These are phyloP conservation scores for Myopa tessellatipennis DNA, from an alignment of 2,888 invertebrate species.

Conservation along the genomic window DNA sequence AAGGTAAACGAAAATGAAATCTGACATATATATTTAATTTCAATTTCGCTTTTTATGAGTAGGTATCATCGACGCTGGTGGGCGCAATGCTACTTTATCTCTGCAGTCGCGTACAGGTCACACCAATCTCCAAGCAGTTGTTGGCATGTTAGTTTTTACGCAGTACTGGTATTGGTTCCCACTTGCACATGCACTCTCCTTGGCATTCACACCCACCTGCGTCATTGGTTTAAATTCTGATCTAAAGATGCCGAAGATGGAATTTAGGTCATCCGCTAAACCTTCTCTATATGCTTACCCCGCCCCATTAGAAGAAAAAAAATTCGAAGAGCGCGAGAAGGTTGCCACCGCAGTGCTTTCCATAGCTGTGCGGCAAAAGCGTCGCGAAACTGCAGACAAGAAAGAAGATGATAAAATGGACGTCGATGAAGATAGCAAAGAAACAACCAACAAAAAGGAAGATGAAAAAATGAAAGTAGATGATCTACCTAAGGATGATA, in stretches of 20 bases:
- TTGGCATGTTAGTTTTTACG: conserved; percentile 96
- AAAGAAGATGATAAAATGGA: conserved; percentile 87
- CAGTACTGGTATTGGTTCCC: conserved; percentile 99
- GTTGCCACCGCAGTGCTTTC: conserved; percentile 97
- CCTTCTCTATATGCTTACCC: conserved; percentile 97
- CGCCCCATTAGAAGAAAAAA: conserved; percentile 96
- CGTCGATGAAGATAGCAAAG: conserved; percentile 75
- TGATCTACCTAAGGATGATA: conserved; percentile 59
- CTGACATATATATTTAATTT: background rate
- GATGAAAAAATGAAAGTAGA: conserved; percentile 62
- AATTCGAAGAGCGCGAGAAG: conserved; percentile 96
- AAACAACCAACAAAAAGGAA: conserved; percentile 68
- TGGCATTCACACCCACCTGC: conserved; percentile 97
- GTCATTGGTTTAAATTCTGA: conserved; percentile 94
- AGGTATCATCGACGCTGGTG: conserved; percentile 86
- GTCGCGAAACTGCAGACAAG: conserved; percentile 79
- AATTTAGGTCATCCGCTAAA: conserved; percentile 90
- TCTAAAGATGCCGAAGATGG: conserved; percentile 92
- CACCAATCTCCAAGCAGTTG: conserved; percentile 96
- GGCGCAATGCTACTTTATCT: conserved; percentile 95
- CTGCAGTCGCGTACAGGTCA: conserved; percentile 96
- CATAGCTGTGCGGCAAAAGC: conserved; percentile 92
- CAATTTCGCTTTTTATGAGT: background rate
- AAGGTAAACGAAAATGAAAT: conserved; percentile 68
- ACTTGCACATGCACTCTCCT: conserved; percentile 91